phyloP scores from a whole-genome alignment of 2,888 invertebrate species.

The Drosophila macrospina region DNA sequence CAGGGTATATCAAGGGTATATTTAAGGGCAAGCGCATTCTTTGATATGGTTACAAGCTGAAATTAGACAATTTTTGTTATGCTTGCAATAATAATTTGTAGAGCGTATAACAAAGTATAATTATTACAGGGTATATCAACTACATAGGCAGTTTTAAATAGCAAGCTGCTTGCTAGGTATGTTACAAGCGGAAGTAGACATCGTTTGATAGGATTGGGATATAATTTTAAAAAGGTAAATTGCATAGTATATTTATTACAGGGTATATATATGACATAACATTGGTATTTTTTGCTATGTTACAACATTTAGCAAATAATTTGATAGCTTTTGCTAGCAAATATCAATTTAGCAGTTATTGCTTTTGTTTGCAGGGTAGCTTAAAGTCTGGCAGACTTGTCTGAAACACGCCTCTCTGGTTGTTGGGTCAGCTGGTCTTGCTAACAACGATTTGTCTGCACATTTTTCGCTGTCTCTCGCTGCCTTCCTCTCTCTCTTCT shows the following conservation, averaged over 20 bases:
- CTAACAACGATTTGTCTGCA: conserved; percentile 35
- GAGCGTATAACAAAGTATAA: no score
- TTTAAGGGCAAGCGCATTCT: no score
- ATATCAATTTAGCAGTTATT: background rate
- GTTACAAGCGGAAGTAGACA: no score
- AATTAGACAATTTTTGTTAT: no score
- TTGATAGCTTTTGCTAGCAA: background rate
- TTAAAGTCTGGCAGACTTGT: background rate
- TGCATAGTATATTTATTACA: background rate
- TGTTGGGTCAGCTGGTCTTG: conserved; percentile 27
- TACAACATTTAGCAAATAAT: background rate
- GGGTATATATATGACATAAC: background rate
- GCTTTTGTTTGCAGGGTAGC: conserved; percentile 11
- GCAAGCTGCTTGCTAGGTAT: no score
- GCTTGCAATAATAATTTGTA: no score
- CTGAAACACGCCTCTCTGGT: background rate
- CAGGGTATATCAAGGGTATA: no score
- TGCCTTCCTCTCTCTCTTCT: background rate
- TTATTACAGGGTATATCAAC: no score
- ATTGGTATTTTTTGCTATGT: background rate
- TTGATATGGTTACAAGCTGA: no score
- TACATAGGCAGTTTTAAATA: no score
- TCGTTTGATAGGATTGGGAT: no score
- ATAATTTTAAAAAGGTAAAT: no score
- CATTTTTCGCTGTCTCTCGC: conserved; percentile 18